Evolutionary conservation across 1,140 invertebrate species (phyloP), one percentile per base, ranked within the genome.

Genomic region (Orussus abietinus): DNA sequence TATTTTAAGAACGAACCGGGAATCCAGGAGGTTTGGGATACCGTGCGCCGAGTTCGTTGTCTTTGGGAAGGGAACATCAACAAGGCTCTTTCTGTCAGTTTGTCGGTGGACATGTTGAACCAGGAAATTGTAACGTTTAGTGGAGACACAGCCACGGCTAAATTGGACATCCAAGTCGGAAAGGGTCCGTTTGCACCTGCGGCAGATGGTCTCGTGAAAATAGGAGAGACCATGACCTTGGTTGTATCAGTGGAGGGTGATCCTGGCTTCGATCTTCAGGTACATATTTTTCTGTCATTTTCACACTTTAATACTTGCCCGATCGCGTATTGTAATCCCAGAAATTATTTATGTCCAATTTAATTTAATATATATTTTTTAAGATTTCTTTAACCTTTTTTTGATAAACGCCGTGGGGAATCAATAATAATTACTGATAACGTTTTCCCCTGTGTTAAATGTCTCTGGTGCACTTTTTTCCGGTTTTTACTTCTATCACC

Each of bases 21-120:
- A 4, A 86, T 88, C 49, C 84, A 88, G 66, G 86, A 89, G 74
- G 81, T 86, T 0, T 90, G 87, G 87, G 87, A 90, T 56, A 85
- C 83, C 2, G 81, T 89, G 17, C 75, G 85, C 26, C 75, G 81
- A 33, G 85, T 91, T 0, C 77, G 86, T 39, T 91, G 88, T 64
- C 69, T 88, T 9, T 91, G 86, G 86, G 85, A 88, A 76, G 86
- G 86, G 7, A 86, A 82, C 50, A 68, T 88, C 26, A 86, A 84
- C 13, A 84, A 88, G 57, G 80, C 83, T 6, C 64, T 90, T 17
- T 81, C 81, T 0, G 84, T 85, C 1, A 83, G 83, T 3, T 67
- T 91, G 7, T 84, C 79, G 31, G 85, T 92, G 1, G 87, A 86
- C 15, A 88, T 88, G 82, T 61, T 90, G 35, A 86, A 83, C 43